Evolutionary conservation across 2,888 invertebrate genomes (phyloP).

Genomic region (Tetanocera ferruginea): DNA sequence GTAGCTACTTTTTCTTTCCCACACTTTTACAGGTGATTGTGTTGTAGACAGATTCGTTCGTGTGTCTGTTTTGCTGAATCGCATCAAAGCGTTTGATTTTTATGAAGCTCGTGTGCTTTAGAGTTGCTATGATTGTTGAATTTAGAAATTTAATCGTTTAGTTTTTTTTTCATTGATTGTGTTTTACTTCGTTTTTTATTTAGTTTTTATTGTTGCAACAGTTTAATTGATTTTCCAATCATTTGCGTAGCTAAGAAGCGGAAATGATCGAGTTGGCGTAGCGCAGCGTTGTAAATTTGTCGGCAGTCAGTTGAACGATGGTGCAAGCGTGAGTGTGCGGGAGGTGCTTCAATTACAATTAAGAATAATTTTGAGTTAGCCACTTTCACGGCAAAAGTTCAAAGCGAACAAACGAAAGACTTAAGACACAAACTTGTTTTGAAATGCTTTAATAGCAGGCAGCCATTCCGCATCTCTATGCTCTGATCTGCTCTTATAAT

Average conservation of each 20-base stretch:
- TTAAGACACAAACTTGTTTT: not conserved
- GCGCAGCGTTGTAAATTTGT: not conserved
- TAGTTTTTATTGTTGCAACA: slow-evolving; percentile 32
- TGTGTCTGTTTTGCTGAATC: not conserved
- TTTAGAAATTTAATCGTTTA: slow-evolving; percentile 32
- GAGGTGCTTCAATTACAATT: not conserved
- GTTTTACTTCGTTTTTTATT: not conserved
- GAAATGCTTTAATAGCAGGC: not conserved
- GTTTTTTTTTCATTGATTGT: slow-evolving; percentile 15
- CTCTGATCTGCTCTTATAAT: no score
- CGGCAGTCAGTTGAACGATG: not conserved
- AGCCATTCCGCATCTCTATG: no score
- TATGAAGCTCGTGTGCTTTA: not conserved
- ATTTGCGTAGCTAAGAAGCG: slow-evolving; percentile 8
- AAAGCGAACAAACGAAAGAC: not conserved
- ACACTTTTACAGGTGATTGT: slow-evolving; percentile 60
- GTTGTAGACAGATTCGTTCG: not conserved
- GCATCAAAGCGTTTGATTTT: slow-evolving; percentile 14
- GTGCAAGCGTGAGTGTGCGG: not conserved
- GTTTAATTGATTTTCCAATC: slow-evolving; percentile 37
- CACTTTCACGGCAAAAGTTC: not conserved
- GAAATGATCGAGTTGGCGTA: not conserved
- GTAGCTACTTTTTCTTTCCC: slow-evolving; percentile 57
- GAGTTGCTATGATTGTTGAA: not conserved
- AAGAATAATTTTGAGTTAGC: not conserved